Percentiles rank a stretch among this genome's conserved stretches.
Evolutionary conservation across 2,888 invertebrate genomes (phyloP).

Genomic region (Ornithoptera priamus): DNA sequence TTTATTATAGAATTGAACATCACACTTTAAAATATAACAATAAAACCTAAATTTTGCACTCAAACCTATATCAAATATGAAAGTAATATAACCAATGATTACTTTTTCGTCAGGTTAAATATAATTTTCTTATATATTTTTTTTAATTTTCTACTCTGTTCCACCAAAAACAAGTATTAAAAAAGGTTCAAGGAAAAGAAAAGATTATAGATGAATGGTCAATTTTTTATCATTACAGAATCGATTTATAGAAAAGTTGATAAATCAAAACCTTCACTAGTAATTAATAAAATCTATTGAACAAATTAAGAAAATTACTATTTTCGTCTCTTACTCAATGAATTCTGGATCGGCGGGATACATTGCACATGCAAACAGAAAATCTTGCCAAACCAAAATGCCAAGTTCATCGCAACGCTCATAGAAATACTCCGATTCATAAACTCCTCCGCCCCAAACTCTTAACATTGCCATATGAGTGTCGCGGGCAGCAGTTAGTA

Average conservation of each 20-base stretch:
- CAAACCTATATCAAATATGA: no score
- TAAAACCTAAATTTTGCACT: no score
- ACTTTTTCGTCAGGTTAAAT: no score
- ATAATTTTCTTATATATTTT: no score
- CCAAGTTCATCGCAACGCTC: slow-evolving; percentile 92
- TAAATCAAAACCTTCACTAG: no score
- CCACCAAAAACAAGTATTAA: no score
- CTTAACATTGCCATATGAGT: slow-evolving; percentile 95
- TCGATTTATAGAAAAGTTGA: no score
- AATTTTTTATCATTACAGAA: neutral
- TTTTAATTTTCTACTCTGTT: no score
- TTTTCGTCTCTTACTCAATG: slow-evolving; percentile 75
- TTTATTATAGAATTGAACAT: no score
- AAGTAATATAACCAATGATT: no score
- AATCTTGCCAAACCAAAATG: slow-evolving; percentile 98
- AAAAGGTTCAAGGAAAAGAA: no score
- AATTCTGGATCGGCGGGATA: slow-evolving; percentile 90
- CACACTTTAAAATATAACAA: no score
- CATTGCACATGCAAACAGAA: slow-evolving; percentile 97
- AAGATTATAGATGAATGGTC: neutral
- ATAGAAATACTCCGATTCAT: slow-evolving; percentile 95
- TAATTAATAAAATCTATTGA: neutral
- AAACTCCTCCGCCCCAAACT: slow-evolving; percentile 99
- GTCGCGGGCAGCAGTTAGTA: slow-evolving; percentile 85
- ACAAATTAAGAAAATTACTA: neutral